Conservation (phyloP, 1,140 invertebrate genomes). For the Bombus sylvicola region DNA sequence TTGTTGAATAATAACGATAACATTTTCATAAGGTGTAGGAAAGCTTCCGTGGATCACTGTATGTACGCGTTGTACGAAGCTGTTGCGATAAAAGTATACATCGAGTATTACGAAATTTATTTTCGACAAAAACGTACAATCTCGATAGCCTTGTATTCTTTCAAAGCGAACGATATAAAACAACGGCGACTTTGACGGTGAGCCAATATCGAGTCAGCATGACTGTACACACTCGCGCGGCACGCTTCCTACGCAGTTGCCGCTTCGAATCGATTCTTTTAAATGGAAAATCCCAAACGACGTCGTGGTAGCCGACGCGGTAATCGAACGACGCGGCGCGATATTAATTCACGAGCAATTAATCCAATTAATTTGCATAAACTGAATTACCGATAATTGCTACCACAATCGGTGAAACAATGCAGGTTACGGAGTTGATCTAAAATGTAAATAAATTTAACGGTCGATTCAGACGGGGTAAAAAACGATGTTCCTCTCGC, state of each 20-base stretch:
- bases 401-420: neutral
- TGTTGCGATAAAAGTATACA: no score
- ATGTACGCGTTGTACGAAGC: no score
- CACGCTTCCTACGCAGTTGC: neutral
- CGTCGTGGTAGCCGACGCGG: neutral
- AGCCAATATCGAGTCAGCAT: no score
- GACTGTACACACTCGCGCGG: neutral
- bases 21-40: no score
- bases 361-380: conserved; percentile 1
- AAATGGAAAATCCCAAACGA: neutral
- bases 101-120: no score
- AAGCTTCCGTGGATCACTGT: no score
- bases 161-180: no score
- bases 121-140: no score
- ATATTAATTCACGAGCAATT: conserved; percentile 28
- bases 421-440: neutral
- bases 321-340: neutral
- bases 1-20: no score
- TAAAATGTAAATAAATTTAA: conserved; percentile 2
- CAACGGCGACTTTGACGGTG: no score
- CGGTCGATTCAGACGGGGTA: no score
- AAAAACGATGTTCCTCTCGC: neutral
- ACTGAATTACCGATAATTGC: conserved; percentile 7
- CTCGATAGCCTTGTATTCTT: no score
- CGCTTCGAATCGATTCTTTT: neutral